phyloP scores from a whole-genome alignment of 2,797 vertebrate genomes.

The Clamator glandarius region DNA sequence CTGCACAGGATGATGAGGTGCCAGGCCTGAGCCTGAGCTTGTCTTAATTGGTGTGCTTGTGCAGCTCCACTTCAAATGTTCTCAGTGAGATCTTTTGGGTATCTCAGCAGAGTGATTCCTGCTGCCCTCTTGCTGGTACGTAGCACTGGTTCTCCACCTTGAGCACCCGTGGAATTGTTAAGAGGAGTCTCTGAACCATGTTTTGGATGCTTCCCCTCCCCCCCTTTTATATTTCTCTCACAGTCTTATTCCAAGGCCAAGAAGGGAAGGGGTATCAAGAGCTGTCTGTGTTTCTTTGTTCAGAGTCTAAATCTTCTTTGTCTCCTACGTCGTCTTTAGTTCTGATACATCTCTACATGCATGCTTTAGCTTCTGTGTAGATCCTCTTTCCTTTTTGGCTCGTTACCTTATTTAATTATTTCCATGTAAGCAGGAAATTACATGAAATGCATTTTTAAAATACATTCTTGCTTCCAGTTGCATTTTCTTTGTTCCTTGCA shows the following conservation, averaged over 20 bases:
- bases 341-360: neutral
- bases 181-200: neutral
- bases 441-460: neutral
- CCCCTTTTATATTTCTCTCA: neutral
- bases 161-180: neutral
- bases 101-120: neutral
- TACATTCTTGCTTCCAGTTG: neutral
- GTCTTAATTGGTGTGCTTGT: rapidly evolving
- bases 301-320: neutral
- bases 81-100: neutral
- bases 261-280: neutral
- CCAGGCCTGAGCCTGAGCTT: rapidly evolving
- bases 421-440: neutral
- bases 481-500: neutral
- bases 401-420: neutral
- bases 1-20: rapidly evolving
- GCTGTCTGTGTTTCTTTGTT: neutral
- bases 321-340: neutral
- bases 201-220: neutral
- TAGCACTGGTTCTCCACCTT: neutral
- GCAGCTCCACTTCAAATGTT: rapidly evolving
- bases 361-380: conserved; percentile 22
- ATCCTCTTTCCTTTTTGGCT: neutral
- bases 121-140: neutral
- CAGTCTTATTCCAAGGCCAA: neutral